These are phyloP conservation scores for Silurus aristotelis DNA, from an alignment of 2,797 vertebrate genomes.

Conservation along the genomic window DNA sequence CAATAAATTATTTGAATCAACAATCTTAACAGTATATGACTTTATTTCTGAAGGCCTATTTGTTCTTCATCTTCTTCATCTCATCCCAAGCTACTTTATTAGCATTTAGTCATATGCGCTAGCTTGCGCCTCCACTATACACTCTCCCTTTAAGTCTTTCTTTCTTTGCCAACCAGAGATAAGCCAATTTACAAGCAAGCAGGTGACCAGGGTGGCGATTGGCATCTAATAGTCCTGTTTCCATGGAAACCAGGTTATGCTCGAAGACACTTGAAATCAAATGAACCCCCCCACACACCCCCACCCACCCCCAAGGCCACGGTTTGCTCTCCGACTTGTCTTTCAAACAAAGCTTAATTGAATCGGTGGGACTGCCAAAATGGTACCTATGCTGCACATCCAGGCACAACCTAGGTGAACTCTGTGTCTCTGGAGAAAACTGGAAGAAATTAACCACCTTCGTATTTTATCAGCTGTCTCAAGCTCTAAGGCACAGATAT, in stretches of 20 bases:
- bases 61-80: no score
- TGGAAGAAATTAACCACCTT: conserved; percentile 34
- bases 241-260: conserved; percentile 75
- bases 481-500: neutral
- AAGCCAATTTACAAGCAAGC: conserved; percentile 53
- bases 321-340: conserved; percentile 62
- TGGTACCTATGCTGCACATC: conserved; percentile 43
- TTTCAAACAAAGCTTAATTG: conserved; percentile 69
- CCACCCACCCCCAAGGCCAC: conserved; percentile 51
- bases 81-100: conserved; percentile 11
- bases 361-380: conserved; percentile 58
- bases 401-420: conserved; percentile 8
- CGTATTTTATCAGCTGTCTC: conserved; percentile 36
- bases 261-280: conserved; percentile 59
- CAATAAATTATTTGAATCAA: neutral
- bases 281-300: neutral
- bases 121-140: conserved; percentile 1
- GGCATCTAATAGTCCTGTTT: conserved; percentile 67
- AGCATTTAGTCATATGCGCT: conserved; percentile 26
- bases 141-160: conserved; percentile 41
- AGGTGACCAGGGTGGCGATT: conserved; percentile 44
- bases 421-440: neutral
- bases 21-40: neutral
- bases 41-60: neutral
- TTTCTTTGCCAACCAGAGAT: conserved; percentile 34